A percentile compares a stretch with the other conserved stretches of the same genome.
These are phyloP conservation scores for Pseudonaja textilis DNA, from an alignment of 2,113 vertebrate genomes.

Conservation along the genomic window DNA sequence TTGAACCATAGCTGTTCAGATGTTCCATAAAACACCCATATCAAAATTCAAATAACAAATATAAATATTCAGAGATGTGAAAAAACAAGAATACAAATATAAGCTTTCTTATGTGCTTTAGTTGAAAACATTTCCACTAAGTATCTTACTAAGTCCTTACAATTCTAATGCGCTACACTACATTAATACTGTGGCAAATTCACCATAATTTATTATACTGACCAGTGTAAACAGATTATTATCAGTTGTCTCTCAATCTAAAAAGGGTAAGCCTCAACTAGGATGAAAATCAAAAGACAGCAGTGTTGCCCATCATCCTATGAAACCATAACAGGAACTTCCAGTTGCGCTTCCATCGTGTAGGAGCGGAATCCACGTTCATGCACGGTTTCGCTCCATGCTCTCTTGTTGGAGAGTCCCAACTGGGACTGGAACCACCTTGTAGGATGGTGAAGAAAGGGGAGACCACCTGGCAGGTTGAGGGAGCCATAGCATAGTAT, in stretches of 20 bases:
- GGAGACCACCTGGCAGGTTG: no score
- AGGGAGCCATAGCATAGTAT: no score
- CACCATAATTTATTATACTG: neutral
- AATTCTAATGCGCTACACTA: neutral
- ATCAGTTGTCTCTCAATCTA: neutral
- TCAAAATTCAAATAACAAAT: neutral
- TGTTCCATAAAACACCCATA: neutral
- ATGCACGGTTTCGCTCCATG: no score
- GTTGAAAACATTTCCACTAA: neutral
- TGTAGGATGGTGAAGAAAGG: no score
- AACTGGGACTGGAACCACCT: no score
- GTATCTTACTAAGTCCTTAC: neutral
- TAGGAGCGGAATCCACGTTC: no score
- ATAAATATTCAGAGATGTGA: neutral
- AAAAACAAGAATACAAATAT: neutral
- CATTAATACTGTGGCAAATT: neutral
- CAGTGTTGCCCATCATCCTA: neutral
- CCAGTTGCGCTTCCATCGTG: no score
- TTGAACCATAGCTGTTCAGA: neutral
- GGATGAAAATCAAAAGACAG: neutral
- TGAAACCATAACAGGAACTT: neutral
- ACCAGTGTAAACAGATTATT: neutral
- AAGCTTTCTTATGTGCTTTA: neutral
- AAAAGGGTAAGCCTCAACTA: neutral
- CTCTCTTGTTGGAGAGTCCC: no score